These are phyloP conservation scores for Tragelaphus buxtoni DNA, from an alignment of 2,113 vertebrate genomes.

Conservation along the genomic window DNA sequence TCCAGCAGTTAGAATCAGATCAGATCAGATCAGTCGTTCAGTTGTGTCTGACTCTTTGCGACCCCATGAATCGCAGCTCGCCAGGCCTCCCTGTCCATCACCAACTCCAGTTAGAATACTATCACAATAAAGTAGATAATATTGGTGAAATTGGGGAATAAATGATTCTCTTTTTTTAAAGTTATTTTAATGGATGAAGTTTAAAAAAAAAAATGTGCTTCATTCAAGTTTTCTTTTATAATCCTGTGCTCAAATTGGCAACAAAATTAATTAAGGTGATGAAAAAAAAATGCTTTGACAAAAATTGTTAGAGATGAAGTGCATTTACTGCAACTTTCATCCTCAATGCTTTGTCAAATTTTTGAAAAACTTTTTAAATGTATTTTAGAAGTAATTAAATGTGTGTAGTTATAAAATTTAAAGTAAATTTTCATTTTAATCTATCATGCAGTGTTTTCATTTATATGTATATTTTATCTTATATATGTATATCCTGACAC, in stretches of 20 bases:
- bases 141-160: not conserved
- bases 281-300: constrained; percentile 7
- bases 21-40: no score
- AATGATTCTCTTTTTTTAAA: not conserved
- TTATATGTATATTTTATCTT: constrained; percentile 14
- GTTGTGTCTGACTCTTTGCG: no score
- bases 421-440: constrained; percentile 32
- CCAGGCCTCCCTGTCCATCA: no score
- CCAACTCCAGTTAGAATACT: not conserved
- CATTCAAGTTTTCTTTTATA: not conserved
- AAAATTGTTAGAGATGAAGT: not conserved
- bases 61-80: no score
- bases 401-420: constrained; percentile 19
- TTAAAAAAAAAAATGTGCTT: not conserved
- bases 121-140: not conserved
- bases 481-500: not conserved
- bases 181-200: not conserved
- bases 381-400: constrained; percentile 17
- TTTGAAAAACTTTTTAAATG: constrained; percentile 34
- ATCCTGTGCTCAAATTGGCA: not conserved
- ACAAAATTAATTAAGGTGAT: not conserved
- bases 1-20: not conserved
- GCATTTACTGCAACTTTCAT: not conserved
- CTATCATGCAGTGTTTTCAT: not conserved
- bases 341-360: not conserved